Conservation (phyloP, 2,797 vertebrate genomes). For the Acanthurus leucopareius region DNA sequence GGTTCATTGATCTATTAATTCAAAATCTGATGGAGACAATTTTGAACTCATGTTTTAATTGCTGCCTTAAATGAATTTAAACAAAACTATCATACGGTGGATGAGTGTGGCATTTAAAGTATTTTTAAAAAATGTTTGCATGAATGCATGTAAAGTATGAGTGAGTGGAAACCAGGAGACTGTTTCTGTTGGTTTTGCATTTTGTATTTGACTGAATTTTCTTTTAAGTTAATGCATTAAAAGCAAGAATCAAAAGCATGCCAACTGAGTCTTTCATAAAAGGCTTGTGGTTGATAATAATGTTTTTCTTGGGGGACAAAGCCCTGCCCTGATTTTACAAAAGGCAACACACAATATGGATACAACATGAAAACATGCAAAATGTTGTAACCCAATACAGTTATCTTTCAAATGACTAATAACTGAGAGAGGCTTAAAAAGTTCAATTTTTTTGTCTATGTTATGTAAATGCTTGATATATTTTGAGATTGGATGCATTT, state of each 20-base stretch:
- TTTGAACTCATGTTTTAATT: conserved; percentile 32
- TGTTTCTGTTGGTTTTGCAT: conserved; percentile 21
- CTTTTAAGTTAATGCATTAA: conserved; percentile 72
- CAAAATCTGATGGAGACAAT: conserved; percentile 22
- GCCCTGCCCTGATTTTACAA: neutral
- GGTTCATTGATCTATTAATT: neutral
- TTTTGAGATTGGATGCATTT: neutral
- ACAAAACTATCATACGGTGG: conserved; percentile 32
- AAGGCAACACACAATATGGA: neutral
- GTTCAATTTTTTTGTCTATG: neutral
- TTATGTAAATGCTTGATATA: neutral
- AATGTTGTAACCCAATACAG: neutral
- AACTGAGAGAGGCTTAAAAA: neutral
- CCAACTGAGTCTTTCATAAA: conserved; percentile 2
- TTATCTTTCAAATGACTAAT: neutral
- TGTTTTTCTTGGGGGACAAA: neutral
- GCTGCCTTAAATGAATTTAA: conserved; percentile 33
- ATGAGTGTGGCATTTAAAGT: conserved; percentile 22
- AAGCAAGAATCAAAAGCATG: conserved; percentile 39
- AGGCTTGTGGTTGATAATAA: conserved; percentile 6
- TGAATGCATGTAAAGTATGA: conserved; percentile 8
- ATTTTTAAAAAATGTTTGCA: conserved; percentile 1
- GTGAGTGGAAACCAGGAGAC: neutral
- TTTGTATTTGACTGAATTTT: conserved; percentile 36
- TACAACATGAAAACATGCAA: neutral